These are phyloP conservation scores for Nilaparvata lugens DNA, from an alignment of 1,140 invertebrate species.

Conservation along the genomic window DNA sequence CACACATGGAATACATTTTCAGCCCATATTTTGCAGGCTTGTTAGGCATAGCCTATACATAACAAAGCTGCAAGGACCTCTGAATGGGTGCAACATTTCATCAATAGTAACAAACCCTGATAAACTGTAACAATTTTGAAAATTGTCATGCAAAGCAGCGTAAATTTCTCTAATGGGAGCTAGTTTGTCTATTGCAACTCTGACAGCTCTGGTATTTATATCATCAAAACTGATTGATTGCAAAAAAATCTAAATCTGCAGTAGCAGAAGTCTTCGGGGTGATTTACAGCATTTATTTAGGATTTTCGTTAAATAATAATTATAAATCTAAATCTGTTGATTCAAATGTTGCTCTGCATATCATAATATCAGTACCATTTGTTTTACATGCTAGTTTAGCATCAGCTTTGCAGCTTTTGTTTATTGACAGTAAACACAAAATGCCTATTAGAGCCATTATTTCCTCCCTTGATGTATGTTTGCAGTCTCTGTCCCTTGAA, in stretches of 20 bases:
- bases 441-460: slow-evolving; percentile 11
- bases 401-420: slow-evolving; percentile 20
- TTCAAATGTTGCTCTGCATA: slow-evolving; percentile 27
- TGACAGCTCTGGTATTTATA: slow-evolving; percentile 18
- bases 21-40: slow-evolving; percentile 24
- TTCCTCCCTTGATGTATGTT: neutral
- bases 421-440: slow-evolving; percentile 2
- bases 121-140: slow-evolving; percentile 22
- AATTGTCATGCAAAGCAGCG: slow-evolving; percentile 23
- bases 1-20: slow-evolving; percentile 27
- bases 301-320: too few relatives aligned
- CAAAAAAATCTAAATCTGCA: too few relatives aligned
- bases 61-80: slow-evolving; percentile 30
- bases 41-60: slow-evolving; percentile 30
- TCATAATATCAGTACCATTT: slow-evolving; percentile 29
- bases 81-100: slow-evolving; percentile 33
- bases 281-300: too few relatives aligned
- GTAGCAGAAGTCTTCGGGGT: too few relatives aligned
- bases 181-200: slow-evolving; percentile 28
- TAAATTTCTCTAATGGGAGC: slow-evolving; percentile 30
- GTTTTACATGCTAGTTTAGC: slow-evolving; percentile 23
- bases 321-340: slow-evolving; percentile 30
- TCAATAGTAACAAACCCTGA: slow-evolving; percentile 32
- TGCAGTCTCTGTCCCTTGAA: neutral
- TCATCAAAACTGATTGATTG: slow-evolving; percentile 28